Percentiles rank a stretch among this genome's conserved stretches.
phyloP scores from a whole-genome alignment of 2,888 invertebrate species.

The Electrophaes corylata region DNA sequence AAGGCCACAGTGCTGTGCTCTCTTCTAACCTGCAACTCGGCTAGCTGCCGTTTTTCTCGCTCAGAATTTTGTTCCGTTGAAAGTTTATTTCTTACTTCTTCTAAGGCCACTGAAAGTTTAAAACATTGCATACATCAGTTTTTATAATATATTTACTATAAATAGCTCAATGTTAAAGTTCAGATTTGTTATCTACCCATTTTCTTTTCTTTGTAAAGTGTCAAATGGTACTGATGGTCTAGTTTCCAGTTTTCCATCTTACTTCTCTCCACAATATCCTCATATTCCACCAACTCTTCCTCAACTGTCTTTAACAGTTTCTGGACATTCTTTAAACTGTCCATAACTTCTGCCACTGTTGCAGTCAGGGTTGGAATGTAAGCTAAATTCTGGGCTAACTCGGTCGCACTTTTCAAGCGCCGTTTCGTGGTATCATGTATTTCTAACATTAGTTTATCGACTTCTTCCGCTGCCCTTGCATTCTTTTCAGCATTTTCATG shows the following conservation, averaged over 20 bases:
- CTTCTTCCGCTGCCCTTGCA: constrained; percentile 84
- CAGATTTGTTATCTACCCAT: constrained; percentile 73
- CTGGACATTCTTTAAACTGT: constrained; percentile 81
- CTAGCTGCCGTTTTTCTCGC: constrained; percentile 64
- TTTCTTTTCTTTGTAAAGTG: constrained; percentile 88
- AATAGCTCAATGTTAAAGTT: not conserved
- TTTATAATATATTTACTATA: not conserved
- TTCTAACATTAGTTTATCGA: constrained; percentile 72
- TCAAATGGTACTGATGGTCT: constrained; percentile 88
- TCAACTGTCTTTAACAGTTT: constrained; percentile 86
- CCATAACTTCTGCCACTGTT: constrained; percentile 78
- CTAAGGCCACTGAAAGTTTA: constrained; percentile 61
- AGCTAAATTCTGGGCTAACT: constrained; percentile 65
- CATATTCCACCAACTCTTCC: constrained; percentile 85
- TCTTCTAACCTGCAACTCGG: constrained; percentile 63
- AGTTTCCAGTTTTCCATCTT: constrained; percentile 89
- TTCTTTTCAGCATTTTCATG: constrained; percentile 88
- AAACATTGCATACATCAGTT: not conserved
- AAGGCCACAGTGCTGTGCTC: constrained; percentile 70
- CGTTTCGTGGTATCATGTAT: constrained; percentile 62
- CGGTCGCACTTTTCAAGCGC: constrained; percentile 64
- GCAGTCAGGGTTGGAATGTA: constrained; percentile 70
- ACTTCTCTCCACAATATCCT: constrained; percentile 87
- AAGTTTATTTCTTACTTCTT: constrained; percentile 66
- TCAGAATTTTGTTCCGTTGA: constrained; percentile 57